Base-by-base conservation (phyloP, 2,888 invertebrate genomes). In the Eupeodes luniger region DNA sequence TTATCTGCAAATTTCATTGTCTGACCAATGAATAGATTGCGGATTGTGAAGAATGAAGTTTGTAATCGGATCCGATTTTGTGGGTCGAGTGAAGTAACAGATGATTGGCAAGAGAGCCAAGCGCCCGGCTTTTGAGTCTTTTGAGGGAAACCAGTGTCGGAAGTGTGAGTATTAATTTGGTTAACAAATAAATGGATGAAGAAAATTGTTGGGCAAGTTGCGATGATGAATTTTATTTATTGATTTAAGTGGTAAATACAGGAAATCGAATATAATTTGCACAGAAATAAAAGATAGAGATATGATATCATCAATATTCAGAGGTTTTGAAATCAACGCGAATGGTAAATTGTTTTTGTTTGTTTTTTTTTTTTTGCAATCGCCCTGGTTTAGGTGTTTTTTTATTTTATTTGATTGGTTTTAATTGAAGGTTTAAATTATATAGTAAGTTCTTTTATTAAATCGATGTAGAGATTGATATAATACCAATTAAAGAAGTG, bases 11-110 rank as follows among this genome's bases (percentile, higher is more conserved):
- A 70, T 40, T 74, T 61, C 44, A 67, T 79, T 83, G 66, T 83
- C 59, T 40, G 47, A 6, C 19, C 19, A 59, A 69, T 74, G 74
- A 84, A 84, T 80, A 53, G 80, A 67, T 69, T 79, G 64, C 70
- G 62, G 74, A 44, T 19, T 67, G 67, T 75, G 47, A 55, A 75
- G 80, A 80, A 80, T 80, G 51, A 74, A 75, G 80, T 57, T 70
- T 40, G 75, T 64, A 75, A 40, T 69, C 47, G 67, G 61, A 61
- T 72, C 59, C 27, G 36, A 59, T 44, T 40, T 36, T 36, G 34
- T 67, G 81, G 34, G 53, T 44, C 34, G 66, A 53, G 9, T 62
- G 61, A 76, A 61, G 53, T 67, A 40, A 67, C 51, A 67, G 36
- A 36, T 67, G 34, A 51, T 51, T 67, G 51, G 27, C n/a, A 67